phyloP scores from a whole-genome alignment of 2,113 vertebrate species.

The Mastomys coucha region DNA sequence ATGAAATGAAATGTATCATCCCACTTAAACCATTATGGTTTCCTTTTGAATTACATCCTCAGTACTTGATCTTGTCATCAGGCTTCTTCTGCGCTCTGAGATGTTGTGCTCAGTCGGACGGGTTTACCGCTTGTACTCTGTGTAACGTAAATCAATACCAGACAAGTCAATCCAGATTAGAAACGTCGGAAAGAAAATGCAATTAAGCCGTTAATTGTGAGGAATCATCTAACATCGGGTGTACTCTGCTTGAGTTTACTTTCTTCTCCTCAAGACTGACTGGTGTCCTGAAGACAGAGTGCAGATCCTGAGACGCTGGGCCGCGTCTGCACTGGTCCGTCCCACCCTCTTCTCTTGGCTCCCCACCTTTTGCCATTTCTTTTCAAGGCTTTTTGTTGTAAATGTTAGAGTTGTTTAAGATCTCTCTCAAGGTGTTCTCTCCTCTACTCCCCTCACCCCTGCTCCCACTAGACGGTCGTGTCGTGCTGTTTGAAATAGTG shows the following conservation, averaged over 20 bases:
- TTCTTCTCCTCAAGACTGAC: background rate
- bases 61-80: background rate
- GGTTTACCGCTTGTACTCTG: slow-evolving; percentile 31
- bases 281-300: background rate
- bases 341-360: background rate
- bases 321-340: background rate
- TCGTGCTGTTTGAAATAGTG: background rate
- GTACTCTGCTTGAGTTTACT: background rate
- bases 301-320: background rate
- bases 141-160: slow-evolving; percentile 32
- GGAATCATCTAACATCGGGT: background rate
- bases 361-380: background rate
- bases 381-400: background rate
- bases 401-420: slow-evolving; percentile 27
- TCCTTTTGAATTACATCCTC: slow-evolving; percentile 71
- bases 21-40: slow-evolving; percentile 72
- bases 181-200: slow-evolving; percentile 23
- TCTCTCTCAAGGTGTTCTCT: background rate
- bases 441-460: too few species aligned
- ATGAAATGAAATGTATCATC: slow-evolving; percentile 74
- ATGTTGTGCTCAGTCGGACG: slow-evolving; percentile 29
- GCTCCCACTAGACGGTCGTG: background rate
- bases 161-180: slow-evolving; percentile 28
- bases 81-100: slow-evolving; percentile 43
- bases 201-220: background rate